A percentile compares a stretch with the other conserved stretches of the same genome.
phyloP scores from a whole-genome alignment of 2,888 invertebrate species.

The Hylaea fasciaria region DNA sequence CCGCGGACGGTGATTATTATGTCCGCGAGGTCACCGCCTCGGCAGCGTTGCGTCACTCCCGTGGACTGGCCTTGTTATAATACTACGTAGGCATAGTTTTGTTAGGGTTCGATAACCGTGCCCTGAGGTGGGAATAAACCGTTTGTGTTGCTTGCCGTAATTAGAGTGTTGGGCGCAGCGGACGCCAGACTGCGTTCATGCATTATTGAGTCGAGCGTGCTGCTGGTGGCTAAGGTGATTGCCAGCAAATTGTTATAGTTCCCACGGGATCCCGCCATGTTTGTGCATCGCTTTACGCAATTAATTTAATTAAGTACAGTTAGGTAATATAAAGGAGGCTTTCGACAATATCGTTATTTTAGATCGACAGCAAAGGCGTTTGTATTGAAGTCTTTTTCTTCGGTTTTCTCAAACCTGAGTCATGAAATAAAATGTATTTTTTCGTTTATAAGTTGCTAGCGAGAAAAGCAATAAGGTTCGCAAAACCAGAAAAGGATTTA shows the following conservation, averaged over 20 bases:
- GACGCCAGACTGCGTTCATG: slow-evolving; percentile 64
- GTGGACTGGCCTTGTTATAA: slow-evolving; percentile 65
- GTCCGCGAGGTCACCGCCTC: slow-evolving; percentile 72
- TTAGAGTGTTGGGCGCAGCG: slow-evolving; percentile 66
- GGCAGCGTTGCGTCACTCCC: slow-evolving; percentile 64
- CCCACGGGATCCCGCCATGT: slow-evolving; percentile 65
- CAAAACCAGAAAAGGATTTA: slow-evolving; percentile 18
- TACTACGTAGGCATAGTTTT: slow-evolving; percentile 56
- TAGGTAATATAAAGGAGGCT: slow-evolving; percentile 16
- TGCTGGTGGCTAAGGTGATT: slow-evolving; percentile 61
- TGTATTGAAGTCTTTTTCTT: slow-evolving; percentile 5
- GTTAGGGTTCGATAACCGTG: slow-evolving; percentile 74
- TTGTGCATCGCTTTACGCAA: slow-evolving; percentile 50
- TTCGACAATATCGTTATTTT: background rate
- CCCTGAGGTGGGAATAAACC: slow-evolving; percentile 69
- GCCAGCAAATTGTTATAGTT: slow-evolving; percentile 72
- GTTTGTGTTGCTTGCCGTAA: slow-evolving; percentile 66
- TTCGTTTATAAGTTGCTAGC: slow-evolving; percentile 22
- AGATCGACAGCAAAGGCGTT: background rate
- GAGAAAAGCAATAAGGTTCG: slow-evolving; percentile 19
- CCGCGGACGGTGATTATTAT: slow-evolving; percentile 57
- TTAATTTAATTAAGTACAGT: slow-evolving; percentile 38
- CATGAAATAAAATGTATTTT: slow-evolving; percentile 18
- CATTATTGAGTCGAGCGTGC: slow-evolving; percentile 72
- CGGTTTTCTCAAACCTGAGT: slow-evolving; percentile 1